phyloP scores from a whole-genome alignment of 1,140 invertebrate species.

The Pentalonia nigronervosa region DNA sequence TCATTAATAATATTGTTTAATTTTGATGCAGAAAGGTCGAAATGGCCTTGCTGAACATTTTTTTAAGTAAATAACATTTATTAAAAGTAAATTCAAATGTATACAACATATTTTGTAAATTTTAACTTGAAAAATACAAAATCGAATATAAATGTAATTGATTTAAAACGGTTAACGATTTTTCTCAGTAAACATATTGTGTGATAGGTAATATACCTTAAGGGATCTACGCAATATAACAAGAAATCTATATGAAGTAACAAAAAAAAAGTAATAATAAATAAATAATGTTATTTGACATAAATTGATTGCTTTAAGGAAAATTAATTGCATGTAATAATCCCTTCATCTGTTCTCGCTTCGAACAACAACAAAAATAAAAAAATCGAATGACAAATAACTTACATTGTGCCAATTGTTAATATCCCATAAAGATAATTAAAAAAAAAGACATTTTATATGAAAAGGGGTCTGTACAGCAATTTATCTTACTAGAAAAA shows the following conservation, averaged over 20 bases:
- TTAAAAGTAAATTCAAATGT: background rate
- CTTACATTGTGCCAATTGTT: slow-evolving; percentile 15
- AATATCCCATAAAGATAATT: slow-evolving; percentile 17
- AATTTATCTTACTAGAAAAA: background rate
- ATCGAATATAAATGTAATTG: background rate
- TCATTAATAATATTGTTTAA: background rate
- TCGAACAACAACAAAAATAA: background rate
- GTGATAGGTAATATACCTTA: background rate
- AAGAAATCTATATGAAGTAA: background rate
- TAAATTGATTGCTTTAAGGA: background rate
- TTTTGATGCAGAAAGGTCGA: background rate
- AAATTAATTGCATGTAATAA: slow-evolving; percentile 1
- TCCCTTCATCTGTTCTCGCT: background rate
- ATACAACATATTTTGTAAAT: background rate
- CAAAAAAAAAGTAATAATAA: background rate
- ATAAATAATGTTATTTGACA: background rate
- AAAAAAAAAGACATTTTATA: slow-evolving; percentile 4
- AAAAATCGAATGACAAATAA: slow-evolving; percentile 15
- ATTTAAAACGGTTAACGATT: background rate
- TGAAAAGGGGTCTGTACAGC: background rate
- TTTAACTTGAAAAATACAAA: background rate
- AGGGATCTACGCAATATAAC: background rate
- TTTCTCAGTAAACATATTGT: background rate
- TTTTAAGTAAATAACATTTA: background rate
- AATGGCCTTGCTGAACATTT: background rate